Base-by-base conservation (phyloP, 2,113 vertebrate species). In the Glaucidium brasilianum region DNA sequence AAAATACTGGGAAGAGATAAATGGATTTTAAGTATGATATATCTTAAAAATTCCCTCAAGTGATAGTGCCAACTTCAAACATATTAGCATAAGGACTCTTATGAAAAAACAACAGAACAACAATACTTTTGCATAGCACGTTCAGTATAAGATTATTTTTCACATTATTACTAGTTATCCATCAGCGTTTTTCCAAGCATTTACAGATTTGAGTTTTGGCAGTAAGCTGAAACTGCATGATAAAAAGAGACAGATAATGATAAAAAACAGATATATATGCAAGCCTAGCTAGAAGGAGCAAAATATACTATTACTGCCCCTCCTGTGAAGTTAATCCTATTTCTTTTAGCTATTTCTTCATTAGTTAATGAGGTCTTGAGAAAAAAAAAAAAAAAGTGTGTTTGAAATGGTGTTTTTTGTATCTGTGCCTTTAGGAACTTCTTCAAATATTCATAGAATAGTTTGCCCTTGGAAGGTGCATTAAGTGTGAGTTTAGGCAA, bases 281-380 rank as follows among this genome's bases (percentile, higher is more conserved):
- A 97, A 97, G 92, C 86, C 85, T 98, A 85, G 97, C 97, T 98
- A 76, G 91, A 97, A 98, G 98, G 97, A 97, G 90, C 45, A 97
- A 94, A 91, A 60, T 93, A 72, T 63, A 97, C 88, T 93, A 69
- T 93, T 96, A 83, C 93, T 96, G 81, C 78, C 95, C 97, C 94
- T 98, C 97, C 97, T 98, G 97, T 97, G 98, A 98, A 98, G 97
- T 97, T 98, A 98, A 98, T 98, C 97, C 92, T 87, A 43, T 98
- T 97, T 98, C 97, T 98, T 97, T 97, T 96, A 97, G 97, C 97
- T 97, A 91, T 98, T 98, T 98, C 97, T 98, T 97, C 97, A 98
- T 98, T 98, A 98, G 95, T 96, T 98, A 98, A 98, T 97, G 97
- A 97, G 89, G 94, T 97, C 96, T 97, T 96, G 85, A 91, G 63